phyloP scores from a whole-genome alignment of 2,797 vertebrate genomes.

The Diglossa cyanea region DNA sequence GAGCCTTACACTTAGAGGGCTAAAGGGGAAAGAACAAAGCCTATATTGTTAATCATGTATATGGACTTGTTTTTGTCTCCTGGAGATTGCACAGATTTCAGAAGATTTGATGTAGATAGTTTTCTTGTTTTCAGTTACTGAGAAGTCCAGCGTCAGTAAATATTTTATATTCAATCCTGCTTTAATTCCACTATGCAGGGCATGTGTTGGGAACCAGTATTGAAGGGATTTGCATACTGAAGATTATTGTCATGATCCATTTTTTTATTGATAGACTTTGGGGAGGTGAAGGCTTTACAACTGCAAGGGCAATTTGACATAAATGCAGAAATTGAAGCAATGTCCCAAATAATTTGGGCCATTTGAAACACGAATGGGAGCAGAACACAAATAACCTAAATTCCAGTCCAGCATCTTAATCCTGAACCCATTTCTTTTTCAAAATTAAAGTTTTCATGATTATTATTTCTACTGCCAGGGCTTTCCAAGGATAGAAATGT shows the following conservation, averaged over 20 bases:
- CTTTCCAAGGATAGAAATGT: constrained; percentile 5
- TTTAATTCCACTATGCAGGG: not conserved
- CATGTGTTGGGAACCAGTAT: not conserved
- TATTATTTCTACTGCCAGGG: not conserved
- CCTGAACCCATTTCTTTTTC: not conserved
- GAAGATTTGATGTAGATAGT: not conserved
- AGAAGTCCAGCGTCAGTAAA: not conserved
- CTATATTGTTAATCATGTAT: not conserved
- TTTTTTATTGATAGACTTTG: not conserved
- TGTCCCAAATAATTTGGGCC: not conserved
- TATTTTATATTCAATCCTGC: not conserved
- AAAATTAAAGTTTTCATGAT: constrained; percentile 4
- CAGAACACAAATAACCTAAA: not conserved
- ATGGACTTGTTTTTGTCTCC: not conserved
- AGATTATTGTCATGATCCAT: not conserved
- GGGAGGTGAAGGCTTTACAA: not conserved
- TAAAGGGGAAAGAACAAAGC: not conserved
- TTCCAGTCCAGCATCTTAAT: not conserved
- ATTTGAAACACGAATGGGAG: not conserved
- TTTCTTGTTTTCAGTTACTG: not conserved
- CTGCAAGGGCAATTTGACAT: not conserved
- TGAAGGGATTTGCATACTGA: not conserved
- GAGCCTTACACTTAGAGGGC: not conserved
- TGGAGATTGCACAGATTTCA: not conserved
- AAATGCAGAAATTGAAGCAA: not conserved